Evolutionary conservation across 2,113 vertebrate species (phyloP).

Genomic region (Cephalophus harveyi): DNA sequence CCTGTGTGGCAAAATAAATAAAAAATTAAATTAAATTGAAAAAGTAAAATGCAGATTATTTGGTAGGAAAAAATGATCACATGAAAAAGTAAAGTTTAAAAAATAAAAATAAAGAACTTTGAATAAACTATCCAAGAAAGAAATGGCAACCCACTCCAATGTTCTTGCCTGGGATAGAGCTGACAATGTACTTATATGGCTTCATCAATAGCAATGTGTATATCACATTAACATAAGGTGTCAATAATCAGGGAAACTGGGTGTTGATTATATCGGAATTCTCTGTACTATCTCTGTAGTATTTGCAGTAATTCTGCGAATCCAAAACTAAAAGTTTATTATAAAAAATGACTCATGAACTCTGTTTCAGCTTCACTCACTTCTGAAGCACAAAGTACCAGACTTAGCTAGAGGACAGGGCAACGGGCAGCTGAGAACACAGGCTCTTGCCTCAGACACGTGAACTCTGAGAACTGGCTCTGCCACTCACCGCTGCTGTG

Average conservation of each 20-base stretch:
- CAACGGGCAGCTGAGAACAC: background rate
- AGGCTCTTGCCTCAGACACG: background rate
- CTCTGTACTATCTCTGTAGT: background rate
- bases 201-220: background rate
- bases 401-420: background rate
- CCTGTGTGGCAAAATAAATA: background rate
- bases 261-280: accelerated
- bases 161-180: background rate
- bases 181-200: background rate
- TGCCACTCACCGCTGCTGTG: background rate
- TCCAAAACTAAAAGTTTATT: background rate
- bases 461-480: background rate
- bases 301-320: background rate
- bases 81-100: background rate
- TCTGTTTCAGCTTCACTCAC: background rate
- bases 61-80: background rate
- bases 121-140: background rate
- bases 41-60: background rate
- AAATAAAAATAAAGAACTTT: background rate
- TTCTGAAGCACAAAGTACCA: background rate
- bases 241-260: background rate
- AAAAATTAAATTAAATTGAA: background rate
- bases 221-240: background rate
- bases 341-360: background rate
- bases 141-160: background rate